Evolutionary conservation across 2,797 vertebrate species (phyloP).

Genomic region (Chloroceryle amazona): DNA sequence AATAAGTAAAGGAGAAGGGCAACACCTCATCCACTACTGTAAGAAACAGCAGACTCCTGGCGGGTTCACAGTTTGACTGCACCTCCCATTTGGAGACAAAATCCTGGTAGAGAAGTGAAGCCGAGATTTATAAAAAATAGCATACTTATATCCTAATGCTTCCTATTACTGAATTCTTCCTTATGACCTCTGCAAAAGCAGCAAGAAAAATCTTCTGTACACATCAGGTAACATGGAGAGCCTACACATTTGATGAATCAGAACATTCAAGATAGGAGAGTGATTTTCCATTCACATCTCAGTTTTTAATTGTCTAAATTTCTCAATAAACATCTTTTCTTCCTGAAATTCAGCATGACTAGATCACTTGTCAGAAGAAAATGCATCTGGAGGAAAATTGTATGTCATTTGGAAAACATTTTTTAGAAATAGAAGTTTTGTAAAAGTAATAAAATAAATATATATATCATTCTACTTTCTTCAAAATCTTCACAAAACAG

Average conservation of each 20-base stretch:
- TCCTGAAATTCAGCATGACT: constrained; percentile 5
- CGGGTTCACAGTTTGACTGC: neutral
- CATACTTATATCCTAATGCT: neutral
- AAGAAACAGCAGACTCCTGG: neutral
- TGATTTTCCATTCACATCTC: neutral
- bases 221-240: neutral
- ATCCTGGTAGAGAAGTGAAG: neutral
- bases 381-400: neutral
- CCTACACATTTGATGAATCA: neutral
- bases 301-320: constrained; percentile 35
- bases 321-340: neutral
- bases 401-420: neutral
- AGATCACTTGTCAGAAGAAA: neutral
- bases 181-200: neutral
- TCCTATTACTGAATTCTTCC: neutral
- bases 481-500: neutral
- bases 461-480: neutral
- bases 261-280: neutral
- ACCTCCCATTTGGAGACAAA: neutral
- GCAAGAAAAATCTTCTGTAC: neutral
- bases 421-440: neutral
- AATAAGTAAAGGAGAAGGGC: neutral
- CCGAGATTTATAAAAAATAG: neutral
- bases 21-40: neutral
- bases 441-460: neutral